A percentile compares a stretch with the other conserved stretches of the same genome.
phyloP scores from a whole-genome alignment of 2,113 vertebrate species.

The Alectura lathami region DNA sequence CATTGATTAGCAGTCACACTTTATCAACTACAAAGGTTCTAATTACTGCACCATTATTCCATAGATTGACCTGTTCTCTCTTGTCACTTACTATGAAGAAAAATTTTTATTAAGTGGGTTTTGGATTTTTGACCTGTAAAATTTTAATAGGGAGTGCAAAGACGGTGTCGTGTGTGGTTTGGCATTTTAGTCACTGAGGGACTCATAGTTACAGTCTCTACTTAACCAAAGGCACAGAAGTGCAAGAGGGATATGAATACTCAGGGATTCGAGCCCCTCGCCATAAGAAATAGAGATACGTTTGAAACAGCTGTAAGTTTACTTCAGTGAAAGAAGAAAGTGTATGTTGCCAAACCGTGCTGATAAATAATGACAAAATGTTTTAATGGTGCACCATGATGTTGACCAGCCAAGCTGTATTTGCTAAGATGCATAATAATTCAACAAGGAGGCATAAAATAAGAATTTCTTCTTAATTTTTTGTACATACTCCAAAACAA shows the following conservation, averaged over 20 bases:
- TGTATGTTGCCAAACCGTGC: not conserved
- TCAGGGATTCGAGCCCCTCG: conserved; percentile 73
- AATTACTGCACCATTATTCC: conserved; percentile 93
- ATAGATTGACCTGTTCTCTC: conserved; percentile 90
- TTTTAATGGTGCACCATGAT: not conserved
- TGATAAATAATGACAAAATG: not conserved
- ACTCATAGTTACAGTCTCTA: conserved; percentile 88
- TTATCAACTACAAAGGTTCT: conserved; percentile 94
- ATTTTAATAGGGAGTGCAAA: conserved; percentile 96
- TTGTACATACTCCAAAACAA: not conserved
- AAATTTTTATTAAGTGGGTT: conserved; percentile 96
- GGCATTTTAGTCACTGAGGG: conserved; percentile 90
- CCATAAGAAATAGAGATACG: not conserved
- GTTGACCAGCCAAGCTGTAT: not conserved
- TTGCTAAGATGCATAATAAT: not conserved
- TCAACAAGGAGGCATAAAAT: not conserved
- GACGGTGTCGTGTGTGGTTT: conserved; percentile 89
- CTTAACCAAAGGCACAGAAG: conserved; percentile 88
- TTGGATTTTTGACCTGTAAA: conserved; percentile 99
- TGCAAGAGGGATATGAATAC: conserved; percentile 74
- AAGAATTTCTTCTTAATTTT: not conserved
- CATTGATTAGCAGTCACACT: conserved; percentile 98
- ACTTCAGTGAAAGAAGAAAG: not conserved
- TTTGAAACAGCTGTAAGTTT: not conserved
- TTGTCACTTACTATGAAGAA: conserved; percentile 95